Base-by-base conservation (phyloP, 1,140 invertebrate genomes). In the Diachasma alloeum region DNA sequence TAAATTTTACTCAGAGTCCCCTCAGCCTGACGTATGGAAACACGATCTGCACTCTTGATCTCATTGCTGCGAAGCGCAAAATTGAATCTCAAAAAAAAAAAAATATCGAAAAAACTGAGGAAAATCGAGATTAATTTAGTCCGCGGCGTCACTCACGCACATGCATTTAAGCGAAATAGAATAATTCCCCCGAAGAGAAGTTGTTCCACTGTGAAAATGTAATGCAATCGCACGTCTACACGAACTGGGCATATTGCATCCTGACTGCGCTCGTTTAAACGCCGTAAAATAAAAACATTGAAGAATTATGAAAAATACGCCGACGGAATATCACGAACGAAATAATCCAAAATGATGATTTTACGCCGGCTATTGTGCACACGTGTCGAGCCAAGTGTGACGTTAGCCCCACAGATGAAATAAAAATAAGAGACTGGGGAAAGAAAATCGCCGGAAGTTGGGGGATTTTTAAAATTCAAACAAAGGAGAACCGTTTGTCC, bases 21-120 rank as follows among this genome's bases (percentile, higher is more conserved):
- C 44, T 46, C 44, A n/a, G 44, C 44, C 10, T 11, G 10, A 46
- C 44, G n/a, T 15, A 15, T 46, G 11, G 11, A 46, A 46, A n/a
- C 9, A 31, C 67, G 44, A 66, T 76, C 67, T 71, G 56, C 70
- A 68, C 63, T 68, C 56, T 68, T 77, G 70, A 72, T 77, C 71
- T 73, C 75, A 77, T 73, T 77, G 75, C 69, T 72, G 44, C 53
- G 19, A 56, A 76, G 68, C 13, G n/a, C 68, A 68, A 76, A 71
- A 42, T 69, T 56, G 19, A 75, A 42, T 59, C 44, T 24, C 26
- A 66, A 75, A 17, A 11, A 17, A 11, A 17, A 22, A 36, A 42
- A 31, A 39, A 37, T 37, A 10, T n/a, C 39, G 19, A 68, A 39
- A 31, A 66, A 66, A 46, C 6, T 53, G 10, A 15, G 9, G 36